Conservation (phyloP, 2,888 invertebrate genomes). For the Coelogynopora nodosa region DNA sequence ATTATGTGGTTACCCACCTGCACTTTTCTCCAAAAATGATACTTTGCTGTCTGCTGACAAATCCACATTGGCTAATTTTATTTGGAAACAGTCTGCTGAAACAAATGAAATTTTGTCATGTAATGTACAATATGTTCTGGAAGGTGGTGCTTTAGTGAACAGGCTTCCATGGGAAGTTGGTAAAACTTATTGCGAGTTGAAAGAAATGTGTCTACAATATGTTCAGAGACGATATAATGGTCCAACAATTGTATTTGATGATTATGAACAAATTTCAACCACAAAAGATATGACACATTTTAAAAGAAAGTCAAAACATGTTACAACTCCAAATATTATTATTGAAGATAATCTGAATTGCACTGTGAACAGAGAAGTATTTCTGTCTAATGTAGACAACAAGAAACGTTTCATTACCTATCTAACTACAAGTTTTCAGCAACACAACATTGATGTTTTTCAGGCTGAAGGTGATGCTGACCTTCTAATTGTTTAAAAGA, state of each 20-base stretch:
- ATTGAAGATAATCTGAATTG: conserved; percentile 48
- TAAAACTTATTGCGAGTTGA: conserved; percentile 47
- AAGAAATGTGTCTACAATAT: conserved; percentile 47
- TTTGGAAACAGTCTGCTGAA: conserved; percentile 39
- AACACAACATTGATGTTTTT: conserved; percentile 1
- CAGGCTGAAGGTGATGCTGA: conserved; percentile 52
- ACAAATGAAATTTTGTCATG: background rate
- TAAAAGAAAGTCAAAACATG: conserved; percentile 46
- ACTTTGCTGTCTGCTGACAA: background rate
- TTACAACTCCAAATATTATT: conserved; percentile 43
- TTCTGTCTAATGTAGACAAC: conserved; percentile 50
- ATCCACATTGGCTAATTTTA: conserved; percentile 42
- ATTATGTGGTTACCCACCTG: conserved; percentile 46
- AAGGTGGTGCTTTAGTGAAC: background rate
- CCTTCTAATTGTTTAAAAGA: conserved; percentile 49
- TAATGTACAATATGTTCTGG: background rate
- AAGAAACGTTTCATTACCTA: conserved; percentile 50
- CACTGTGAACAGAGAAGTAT: conserved; percentile 49
- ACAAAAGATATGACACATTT: conserved; percentile 51
- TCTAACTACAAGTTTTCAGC: conserved; percentile 41
- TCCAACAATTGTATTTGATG: conserved; percentile 50
- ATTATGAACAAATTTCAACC: conserved; percentile 48
- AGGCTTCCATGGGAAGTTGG: conserved; percentile 47
- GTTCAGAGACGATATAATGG: conserved; percentile 46
- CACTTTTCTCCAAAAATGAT: conserved; percentile 26